Evolutionary conservation across 1,140 invertebrate genomes (phyloP).

Genomic region (Papilio polyxenes): DNA sequence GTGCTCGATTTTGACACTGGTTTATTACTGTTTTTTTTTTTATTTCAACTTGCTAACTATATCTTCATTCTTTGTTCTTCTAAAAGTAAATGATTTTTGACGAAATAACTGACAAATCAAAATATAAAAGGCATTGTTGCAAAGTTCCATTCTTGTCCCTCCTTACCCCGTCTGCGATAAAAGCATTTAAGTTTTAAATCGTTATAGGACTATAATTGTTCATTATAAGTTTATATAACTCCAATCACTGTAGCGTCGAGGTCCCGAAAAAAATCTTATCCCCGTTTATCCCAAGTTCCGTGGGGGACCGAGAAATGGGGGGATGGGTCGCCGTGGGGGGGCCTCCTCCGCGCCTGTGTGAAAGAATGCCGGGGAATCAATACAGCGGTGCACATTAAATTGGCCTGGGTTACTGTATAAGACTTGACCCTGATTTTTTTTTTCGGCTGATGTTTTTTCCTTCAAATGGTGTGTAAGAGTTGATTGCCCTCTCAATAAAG

Average conservation of each 20-base stretch:
- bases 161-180: background rate
- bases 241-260: slow-evolving; percentile 38
- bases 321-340: slow-evolving; percentile 43
- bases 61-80: background rate
- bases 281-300: slow-evolving; percentile 61
- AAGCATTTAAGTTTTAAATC: background rate
- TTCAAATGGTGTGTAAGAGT: background rate
- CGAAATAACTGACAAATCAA: no score
- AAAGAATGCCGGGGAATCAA: slow-evolving; percentile 78
- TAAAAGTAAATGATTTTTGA: background rate
- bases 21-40: background rate
- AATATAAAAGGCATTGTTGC: no score
- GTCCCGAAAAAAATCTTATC: slow-evolving; percentile 65
- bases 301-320: slow-evolving; percentile 41
- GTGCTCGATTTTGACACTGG: background rate
- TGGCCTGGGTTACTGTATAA: slow-evolving; percentile 55
- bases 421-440: slow-evolving; percentile 56
- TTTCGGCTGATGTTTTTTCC: slow-evolving; percentile 43
- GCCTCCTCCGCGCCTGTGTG: slow-evolving; percentile 72
- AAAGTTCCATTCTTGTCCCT: slow-evolving; percentile 8
- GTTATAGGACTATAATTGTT: background rate
- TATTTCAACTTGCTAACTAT: background rate
- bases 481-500: background rate
- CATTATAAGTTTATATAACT: slow-evolving; percentile 17
- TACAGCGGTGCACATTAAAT: slow-evolving; percentile 74